These are phyloP conservation scores for Trichopoda pennipes DNA, from an alignment of 2,888 invertebrate genomes.

Conservation along the genomic window DNA sequence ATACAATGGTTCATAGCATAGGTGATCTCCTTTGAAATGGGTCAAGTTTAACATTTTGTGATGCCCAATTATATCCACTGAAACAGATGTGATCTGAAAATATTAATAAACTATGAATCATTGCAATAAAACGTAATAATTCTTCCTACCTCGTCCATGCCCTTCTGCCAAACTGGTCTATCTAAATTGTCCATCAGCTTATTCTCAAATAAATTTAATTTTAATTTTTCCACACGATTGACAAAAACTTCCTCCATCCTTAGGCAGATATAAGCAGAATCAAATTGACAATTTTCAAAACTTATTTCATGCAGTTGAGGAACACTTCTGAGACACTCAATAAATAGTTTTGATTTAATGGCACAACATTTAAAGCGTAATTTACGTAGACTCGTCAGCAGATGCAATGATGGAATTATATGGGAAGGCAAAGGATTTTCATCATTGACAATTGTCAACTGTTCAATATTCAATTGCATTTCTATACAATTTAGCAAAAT, in stretches of 20 bases:
- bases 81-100: slow-evolving; percentile 33
- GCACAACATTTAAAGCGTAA: slow-evolving; percentile 48
- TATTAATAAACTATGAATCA: background rate
- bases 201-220: slow-evolving; percentile 58
- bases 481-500: slow-evolving; percentile 56
- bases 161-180: background rate
- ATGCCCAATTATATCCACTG: slow-evolving; percentile 31
- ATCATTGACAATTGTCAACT: slow-evolving; percentile 54
- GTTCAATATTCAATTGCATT: slow-evolving; percentile 47
- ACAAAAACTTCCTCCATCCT: slow-evolving; percentile 11
- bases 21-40: slow-evolving; percentile 11
- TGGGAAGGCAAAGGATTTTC: slow-evolving; percentile 37
- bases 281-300: slow-evolving; percentile 57
- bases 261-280: slow-evolving; percentile 12
- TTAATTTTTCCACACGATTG: slow-evolving; percentile 37
- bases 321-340: slow-evolving; percentile 27
- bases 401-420: slow-evolving; percentile 21
- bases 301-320: slow-evolving; percentile 52
- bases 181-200: slow-evolving; percentile 28
- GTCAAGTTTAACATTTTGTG: slow-evolving; percentile 41
- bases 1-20: slow-evolving; percentile 52
- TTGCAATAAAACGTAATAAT: background rate
- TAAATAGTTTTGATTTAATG: slow-evolving; percentile 16
- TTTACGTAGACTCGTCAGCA: slow-evolving; percentile 39
- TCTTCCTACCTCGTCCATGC: slow-evolving; percentile 24